A percentile compares a stretch with the other conserved stretches of the same genome.
phyloP scores from a whole-genome alignment of 2,888 invertebrate species.

The Hololepta plana region DNA sequence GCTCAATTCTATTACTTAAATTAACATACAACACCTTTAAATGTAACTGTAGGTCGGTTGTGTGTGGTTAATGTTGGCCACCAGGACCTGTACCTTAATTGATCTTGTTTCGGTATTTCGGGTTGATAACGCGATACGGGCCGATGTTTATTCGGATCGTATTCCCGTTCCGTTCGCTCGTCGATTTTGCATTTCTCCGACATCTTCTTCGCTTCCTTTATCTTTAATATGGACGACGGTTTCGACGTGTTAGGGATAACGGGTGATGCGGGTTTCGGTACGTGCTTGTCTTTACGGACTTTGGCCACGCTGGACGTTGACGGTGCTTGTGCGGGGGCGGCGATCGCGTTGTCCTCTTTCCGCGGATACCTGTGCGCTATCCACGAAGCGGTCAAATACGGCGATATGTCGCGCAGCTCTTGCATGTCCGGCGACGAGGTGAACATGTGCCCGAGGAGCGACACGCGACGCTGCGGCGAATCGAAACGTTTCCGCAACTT shows the following conservation, averaged over 20 bases:
- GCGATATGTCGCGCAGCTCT: slow-evolving; percentile 58
- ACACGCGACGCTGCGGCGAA: slow-evolving; percentile 31
- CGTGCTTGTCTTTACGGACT: slow-evolving; percentile 14
- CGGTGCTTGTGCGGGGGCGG: too few species aligned
- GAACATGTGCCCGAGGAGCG: slow-evolving; percentile 58
- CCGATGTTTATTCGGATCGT: slow-evolving; percentile 57
- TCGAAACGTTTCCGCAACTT: slow-evolving; percentile 57
- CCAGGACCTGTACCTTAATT: slow-evolving; percentile 27
- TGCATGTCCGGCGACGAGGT: slow-evolving; percentile 64
- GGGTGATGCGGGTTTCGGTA: slow-evolving; percentile 28
- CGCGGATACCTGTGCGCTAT: slow-evolving; percentile 62
- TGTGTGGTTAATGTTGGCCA: slow-evolving; percentile 33
- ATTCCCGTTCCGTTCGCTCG: slow-evolving; percentile 34
- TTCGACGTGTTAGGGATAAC: slow-evolving; percentile 27
- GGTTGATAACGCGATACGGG: slow-evolving; percentile 64
- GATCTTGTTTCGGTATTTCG: slow-evolving; percentile 25
- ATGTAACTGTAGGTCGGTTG: slow-evolving; percentile 49
- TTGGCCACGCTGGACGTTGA: slow-evolving; percentile 34
- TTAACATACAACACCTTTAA: slow-evolving; percentile 51
- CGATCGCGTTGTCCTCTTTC: slow-evolving; percentile 43
- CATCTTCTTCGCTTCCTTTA: slow-evolving; percentile 16
- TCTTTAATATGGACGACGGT: slow-evolving; percentile 25
- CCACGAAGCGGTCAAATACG: slow-evolving; percentile 64
- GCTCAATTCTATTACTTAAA: too few species aligned
- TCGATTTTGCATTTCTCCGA: slow-evolving; percentile 3